These are phyloP conservation scores for Tarsius wallacei DNA, from an alignment of 2,797 vertebrate species.

Conservation along the genomic window DNA sequence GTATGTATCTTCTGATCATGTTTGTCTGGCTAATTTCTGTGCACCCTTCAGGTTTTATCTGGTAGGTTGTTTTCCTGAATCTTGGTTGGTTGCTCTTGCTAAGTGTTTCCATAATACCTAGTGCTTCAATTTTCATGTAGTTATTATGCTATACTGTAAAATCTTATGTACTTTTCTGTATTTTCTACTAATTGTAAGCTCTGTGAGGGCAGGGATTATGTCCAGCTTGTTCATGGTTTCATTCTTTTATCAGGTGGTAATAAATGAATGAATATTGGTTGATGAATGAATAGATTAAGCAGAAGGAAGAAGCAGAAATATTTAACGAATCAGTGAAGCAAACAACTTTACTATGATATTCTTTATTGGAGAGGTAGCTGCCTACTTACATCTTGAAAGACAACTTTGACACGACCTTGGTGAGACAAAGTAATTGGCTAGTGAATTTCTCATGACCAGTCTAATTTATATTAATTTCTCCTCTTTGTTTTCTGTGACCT, in stretches of 20 bases:
- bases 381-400: conserved; percentile 47
- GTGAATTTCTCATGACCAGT: neutral
- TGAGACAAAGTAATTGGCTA: neutral
- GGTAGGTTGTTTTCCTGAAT: neutral
- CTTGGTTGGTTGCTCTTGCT: neutral
- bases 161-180: neutral
- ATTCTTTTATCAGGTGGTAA: conserved; percentile 20
- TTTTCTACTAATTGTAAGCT: neutral
- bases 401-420: neutral
- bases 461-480: conserved; percentile 20
- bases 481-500: conserved; percentile 38
- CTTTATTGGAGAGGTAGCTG: neutral
- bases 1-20: neutral
- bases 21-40: neutral
- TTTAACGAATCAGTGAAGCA: conserved; percentile 35
- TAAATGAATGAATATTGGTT: neutral
- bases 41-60: neutral
- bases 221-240: neutral
- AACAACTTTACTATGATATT: neutral
- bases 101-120: neutral
- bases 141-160: neutral
- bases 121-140: neutral
- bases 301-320: neutral
- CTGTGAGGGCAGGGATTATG: neutral
- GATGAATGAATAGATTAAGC: neutral